Base-by-base conservation (phyloP, 2,797 vertebrate species). In the Oceanodroma leucorhoa region DNA sequence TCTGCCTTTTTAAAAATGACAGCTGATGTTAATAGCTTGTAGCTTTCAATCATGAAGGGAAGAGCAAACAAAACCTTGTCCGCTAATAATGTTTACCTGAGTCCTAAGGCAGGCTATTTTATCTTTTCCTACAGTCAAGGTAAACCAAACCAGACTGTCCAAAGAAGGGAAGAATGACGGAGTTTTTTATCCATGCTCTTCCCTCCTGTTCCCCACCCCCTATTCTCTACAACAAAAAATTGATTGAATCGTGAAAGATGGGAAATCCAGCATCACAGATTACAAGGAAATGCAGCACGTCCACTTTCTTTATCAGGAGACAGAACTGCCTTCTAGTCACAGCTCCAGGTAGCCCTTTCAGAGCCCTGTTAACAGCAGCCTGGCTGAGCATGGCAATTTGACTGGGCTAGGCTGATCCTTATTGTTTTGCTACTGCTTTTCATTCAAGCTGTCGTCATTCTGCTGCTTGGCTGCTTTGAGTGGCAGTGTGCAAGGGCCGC, bases 221-320 rank as follows among this genome's bases (percentile, higher is more conserved):
- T 75, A 34, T 75, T 96, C 89, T 95, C 57, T 91, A 16, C 69
- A 95, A 72, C 50, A 93, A 89, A 94, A 93, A 90, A 38, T 2
- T 20, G 54, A 57, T 14, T 61, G 69, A 84, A 66, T 79, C 7
- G 1, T 38, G 48, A 60, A 95, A 67, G 89, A 41, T 71, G 60
- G 57, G 50, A 53, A 94, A 76, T 40, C 24, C 30, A 84, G 29
- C 29, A 72, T 55, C 53, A 24, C 41, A 87, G 78, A 84, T 51
- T 79, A 81, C 87, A 91, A 87, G 66, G 60, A 93, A 91, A 53
- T 73, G 78, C 64, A 71, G 57, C n/a, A 62, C 0, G 1, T 67
- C 17, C 4, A 3, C 43, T 87, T 80, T 32, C 81, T 83, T 92
- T 91, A 69, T 79, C 66, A 78, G 46, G 21, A 22, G 60, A 30